phyloP scores from a whole-genome alignment of 2,113 vertebrate genomes.

The Ochotona curzoniae region DNA sequence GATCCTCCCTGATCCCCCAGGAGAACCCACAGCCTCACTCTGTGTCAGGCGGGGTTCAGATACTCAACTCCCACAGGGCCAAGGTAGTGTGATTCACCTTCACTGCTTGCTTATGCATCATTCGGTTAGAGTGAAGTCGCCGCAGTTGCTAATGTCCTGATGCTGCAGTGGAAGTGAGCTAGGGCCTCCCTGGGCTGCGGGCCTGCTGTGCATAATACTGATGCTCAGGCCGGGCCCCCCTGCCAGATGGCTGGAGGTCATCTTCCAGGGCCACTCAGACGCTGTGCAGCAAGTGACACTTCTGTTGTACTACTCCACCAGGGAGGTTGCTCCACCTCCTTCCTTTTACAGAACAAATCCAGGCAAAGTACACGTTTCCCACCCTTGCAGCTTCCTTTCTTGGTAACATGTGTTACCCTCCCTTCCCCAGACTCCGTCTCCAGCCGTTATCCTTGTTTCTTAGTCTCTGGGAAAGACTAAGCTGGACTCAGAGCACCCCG shows the following conservation, averaged over 20 bases:
- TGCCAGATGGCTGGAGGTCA: constrained; percentile 71
- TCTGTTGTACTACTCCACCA: neutral
- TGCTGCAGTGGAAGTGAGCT: constrained; percentile 8
- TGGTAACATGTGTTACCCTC: neutral
- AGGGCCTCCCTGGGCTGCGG: constrained; percentile 56
- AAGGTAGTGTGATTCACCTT: constrained; percentile 56
- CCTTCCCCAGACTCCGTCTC: neutral
- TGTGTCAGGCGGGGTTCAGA: constrained; percentile 68
- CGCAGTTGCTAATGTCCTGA: constrained; percentile 65
- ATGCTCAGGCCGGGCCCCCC: constrained; percentile 50
- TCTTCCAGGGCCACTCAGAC: constrained; percentile 62
- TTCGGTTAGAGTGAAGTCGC: constrained; percentile 74
- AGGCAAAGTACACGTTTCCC: neutral
- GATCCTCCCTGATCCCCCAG: constrained; percentile 23
- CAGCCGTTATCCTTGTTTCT: neutral
- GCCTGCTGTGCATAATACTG: constrained; percentile 57
- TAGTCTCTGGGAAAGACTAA: neutral
- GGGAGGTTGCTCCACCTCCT: neutral
- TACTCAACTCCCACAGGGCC: constrained; percentile 40
- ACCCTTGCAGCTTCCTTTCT: neutral
- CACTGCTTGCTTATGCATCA: constrained; percentile 76
- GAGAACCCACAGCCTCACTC: constrained; percentile 52
- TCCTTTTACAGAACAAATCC: neutral
- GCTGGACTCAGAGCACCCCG: fast-evolving
- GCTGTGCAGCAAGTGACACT: neutral